phyloP scores from a whole-genome alignment of 2,797 vertebrate genomes.

The Ctenopoma multispine region DNA sequence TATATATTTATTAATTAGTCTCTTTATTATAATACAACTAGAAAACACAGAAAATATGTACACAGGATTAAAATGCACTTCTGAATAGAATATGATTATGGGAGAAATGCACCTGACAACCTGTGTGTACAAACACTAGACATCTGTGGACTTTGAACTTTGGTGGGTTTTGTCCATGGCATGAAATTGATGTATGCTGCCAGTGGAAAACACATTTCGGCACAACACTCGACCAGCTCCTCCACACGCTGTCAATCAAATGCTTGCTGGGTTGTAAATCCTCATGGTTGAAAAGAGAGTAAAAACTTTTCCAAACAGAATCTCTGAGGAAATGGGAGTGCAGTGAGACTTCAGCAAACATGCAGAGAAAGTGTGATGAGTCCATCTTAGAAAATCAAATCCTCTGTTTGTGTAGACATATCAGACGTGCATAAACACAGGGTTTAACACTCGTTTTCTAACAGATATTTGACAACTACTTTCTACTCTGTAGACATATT shows the following conservation, averaged over 20 bases:
- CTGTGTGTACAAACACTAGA: neutral
- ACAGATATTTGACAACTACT: too few species aligned
- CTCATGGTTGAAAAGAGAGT: slow-evolving; percentile 7
- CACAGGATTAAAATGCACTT: too few species aligned
- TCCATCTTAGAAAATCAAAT: neutral
- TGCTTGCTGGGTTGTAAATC: slow-evolving; percentile 21
- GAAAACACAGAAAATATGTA: too few species aligned
- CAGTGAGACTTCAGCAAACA: slow-evolving; percentile 15
- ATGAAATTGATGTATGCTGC: neutral
- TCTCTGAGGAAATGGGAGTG: slow-evolving; percentile 2
- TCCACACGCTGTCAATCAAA: slow-evolving; percentile 33
- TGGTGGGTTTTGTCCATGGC: neutral
- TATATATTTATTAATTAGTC: too few species aligned
- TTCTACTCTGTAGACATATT: too few species aligned
- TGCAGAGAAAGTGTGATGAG: neutral
- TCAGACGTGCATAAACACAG: too few species aligned
- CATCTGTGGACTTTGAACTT: slow-evolving; percentile 8
- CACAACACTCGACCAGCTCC: slow-evolving; percentile 6
- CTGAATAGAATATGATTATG: neutral
- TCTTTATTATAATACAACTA: too few species aligned
- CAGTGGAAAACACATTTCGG: neutral
- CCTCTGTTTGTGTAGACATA: too few species aligned
- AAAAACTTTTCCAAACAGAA: slow-evolving; percentile 18
- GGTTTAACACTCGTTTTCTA: too few species aligned
- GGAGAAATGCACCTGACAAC: neutral